These are phyloP conservation scores for Epinotia bilunana DNA, from an alignment of 2,888 invertebrate species.

Conservation along the genomic window DNA sequence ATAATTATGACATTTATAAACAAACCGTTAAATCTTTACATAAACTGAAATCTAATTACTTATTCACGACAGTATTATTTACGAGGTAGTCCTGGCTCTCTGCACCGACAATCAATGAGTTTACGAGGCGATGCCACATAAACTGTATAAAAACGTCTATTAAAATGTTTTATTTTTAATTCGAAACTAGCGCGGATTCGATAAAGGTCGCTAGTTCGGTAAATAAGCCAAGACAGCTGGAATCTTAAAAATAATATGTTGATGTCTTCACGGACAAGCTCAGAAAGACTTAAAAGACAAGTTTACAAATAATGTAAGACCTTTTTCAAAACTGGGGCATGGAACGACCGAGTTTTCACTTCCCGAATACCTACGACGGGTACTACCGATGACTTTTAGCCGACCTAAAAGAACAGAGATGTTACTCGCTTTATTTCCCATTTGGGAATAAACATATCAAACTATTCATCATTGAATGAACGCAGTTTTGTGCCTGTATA, in stretches of 20 bases:
- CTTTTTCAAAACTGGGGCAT: background rate
- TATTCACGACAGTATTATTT: background rate
- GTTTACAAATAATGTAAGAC: background rate
- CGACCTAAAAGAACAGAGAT: conserved; percentile 1
- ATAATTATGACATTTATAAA: too few relatives aligned
- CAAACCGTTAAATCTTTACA: too few relatives aligned
- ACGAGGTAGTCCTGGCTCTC: conserved; percentile 12
- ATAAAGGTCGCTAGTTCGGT: conserved; percentile 35
- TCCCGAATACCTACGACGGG: conserved; percentile 3
- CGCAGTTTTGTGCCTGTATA: too few relatives aligned
- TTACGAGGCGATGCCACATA: conserved; percentile 39
- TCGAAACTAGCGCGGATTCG: conserved; percentile 32
- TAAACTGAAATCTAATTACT: background rate
- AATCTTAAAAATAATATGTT: conserved; percentile 32
- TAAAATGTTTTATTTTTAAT: conserved; percentile 41
- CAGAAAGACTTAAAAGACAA: conserved; percentile 4
- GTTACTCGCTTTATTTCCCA: conserved; percentile 1
- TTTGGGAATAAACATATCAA: background rate
- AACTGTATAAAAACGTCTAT: conserved; percentile 41
- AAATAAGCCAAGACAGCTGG: conserved; percentile 37
- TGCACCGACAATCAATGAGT: conserved; percentile 9
- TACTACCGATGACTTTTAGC: conserved; percentile 16
- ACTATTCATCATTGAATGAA: background rate
- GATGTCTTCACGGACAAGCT: background rate
- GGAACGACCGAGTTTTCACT: conserved; percentile 5